phyloP scores from a whole-genome alignment of 2,797 vertebrate species.

The Coilia nasus region DNA sequence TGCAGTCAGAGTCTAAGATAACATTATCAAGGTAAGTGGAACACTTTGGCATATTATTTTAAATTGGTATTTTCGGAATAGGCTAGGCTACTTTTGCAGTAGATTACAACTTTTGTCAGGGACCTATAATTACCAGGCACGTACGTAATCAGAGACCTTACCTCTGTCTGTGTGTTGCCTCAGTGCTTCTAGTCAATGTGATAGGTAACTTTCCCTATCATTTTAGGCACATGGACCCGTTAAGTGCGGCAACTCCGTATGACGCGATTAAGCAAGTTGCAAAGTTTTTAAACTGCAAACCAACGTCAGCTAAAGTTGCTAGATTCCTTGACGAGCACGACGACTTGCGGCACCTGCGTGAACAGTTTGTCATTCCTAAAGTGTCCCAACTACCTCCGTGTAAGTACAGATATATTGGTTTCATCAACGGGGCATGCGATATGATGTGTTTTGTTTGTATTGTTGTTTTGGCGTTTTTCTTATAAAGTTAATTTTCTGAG shows the following conservation, averaged over 20 bases:
- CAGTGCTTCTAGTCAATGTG: neutral
- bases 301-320: slow-evolving; percentile 76
- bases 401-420: slow-evolving; percentile 67
- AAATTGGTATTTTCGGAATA: neutral
- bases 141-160: too few relatives aligned
- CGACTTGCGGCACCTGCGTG: slow-evolving; percentile 75
- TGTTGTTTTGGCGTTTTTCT: neutral
- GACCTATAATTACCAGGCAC: too few relatives aligned
- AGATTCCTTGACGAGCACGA: slow-evolving; percentile 81
- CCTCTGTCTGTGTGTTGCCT: neutral
- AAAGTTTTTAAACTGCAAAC: slow-evolving; percentile 71
- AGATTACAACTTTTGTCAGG: too few relatives aligned
- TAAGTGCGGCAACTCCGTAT: slow-evolving; percentile 48
- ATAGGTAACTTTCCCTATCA: neutral
- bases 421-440: too few relatives aligned
- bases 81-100: too few relatives aligned
- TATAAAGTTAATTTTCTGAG: neutral
- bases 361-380: slow-evolving; percentile 84
- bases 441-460: too few relatives aligned
- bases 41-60: neutral
- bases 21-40: slow-evolving; percentile 38
- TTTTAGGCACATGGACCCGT: slow-evolving; percentile 3
- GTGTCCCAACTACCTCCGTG: slow-evolving; percentile 81
- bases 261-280: slow-evolving; percentile 71
- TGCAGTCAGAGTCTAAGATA: neutral